phyloP scores from a whole-genome alignment of 2,797 vertebrate genomes.

The Siniperca scherzeri region DNA sequence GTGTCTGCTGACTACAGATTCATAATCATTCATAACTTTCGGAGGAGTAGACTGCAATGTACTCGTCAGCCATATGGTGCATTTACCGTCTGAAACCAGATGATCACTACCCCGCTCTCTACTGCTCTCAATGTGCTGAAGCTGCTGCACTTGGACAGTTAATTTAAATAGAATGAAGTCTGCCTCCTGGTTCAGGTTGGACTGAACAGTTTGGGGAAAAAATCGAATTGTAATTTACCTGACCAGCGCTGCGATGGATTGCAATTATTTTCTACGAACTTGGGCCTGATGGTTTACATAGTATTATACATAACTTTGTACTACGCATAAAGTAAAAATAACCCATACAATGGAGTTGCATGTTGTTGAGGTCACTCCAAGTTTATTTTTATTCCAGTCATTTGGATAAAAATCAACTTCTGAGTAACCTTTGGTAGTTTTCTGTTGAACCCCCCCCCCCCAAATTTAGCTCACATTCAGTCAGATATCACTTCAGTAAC shows the following conservation, averaged over 20 bases:
- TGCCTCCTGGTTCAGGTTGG: not conserved
- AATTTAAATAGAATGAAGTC: conserved; percentile 1
- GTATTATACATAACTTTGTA: not conserved
- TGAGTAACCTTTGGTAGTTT: not conserved
- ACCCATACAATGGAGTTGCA: not conserved
- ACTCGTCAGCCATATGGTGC: conserved; percentile 24
- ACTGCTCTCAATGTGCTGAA: conserved; percentile 22
- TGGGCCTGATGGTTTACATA: not conserved
- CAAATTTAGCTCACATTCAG: not conserved
- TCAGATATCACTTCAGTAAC: not conserved
- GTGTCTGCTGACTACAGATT: conserved; percentile 32
- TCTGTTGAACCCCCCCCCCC: too few relatives aligned
- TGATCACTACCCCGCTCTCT: conserved; percentile 8
- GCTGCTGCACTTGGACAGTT: not conserved
- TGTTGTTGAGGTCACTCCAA: not conserved
- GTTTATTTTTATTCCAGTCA: not conserved
- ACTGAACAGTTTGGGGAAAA: not conserved
- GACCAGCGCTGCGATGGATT: not conserved
- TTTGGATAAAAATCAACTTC: not conserved
- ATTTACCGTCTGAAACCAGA: conserved; percentile 9
- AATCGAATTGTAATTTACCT: not conserved
- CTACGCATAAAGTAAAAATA: not conserved
- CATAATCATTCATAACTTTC: conserved; percentile 31
- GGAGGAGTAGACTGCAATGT: not conserved
- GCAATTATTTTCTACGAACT: not conserved